These are phyloP conservation scores for Amphimallon solstitiale DNA, from an alignment of 2,888 invertebrate genomes.

Conservation along the genomic window DNA sequence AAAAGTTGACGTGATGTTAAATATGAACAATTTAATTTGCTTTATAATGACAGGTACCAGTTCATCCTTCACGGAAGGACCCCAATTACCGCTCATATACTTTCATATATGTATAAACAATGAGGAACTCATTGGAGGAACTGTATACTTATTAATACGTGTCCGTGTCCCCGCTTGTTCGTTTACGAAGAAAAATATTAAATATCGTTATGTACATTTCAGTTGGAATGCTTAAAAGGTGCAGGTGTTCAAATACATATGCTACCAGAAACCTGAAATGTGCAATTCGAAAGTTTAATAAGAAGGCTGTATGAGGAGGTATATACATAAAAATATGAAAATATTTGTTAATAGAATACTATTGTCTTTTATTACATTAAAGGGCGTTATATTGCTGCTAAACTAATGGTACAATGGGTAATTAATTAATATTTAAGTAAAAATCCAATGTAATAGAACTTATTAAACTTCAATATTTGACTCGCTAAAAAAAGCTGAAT, in stretches of 20 bases:
- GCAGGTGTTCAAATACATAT: slow-evolving; percentile 32
- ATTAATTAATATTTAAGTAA: no score
- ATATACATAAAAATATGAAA: no score
- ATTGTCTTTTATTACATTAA: no score
- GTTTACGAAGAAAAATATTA: slow-evolving; percentile 16
- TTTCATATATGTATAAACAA: no score
- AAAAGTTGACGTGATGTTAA: slow-evolving; percentile 9
- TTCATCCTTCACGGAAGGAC: slow-evolving; percentile 4
- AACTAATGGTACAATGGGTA: no score
- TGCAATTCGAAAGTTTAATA: slow-evolving; percentile 26
- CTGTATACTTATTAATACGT: slow-evolving; percentile 12
- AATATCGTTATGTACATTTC: slow-evolving; percentile 22
- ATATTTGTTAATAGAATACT: no score
- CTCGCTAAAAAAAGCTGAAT: no score
- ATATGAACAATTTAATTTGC: slow-evolving; percentile 24
- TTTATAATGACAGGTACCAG: slow-evolving; percentile 11
- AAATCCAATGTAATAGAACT: no score
- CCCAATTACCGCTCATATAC: slow-evolving; percentile 18
- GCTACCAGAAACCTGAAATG: slow-evolving; percentile 24
- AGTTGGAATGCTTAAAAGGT: slow-evolving; percentile 17
- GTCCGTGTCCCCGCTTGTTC: slow-evolving; percentile 3
- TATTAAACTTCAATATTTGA: no score
- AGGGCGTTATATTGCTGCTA: no score
- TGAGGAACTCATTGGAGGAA: slow-evolving; percentile 10
- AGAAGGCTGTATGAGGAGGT: neutral